Conservation (phyloP, 2,797 vertebrate species). For the Intellagama lesueurii region DNA sequence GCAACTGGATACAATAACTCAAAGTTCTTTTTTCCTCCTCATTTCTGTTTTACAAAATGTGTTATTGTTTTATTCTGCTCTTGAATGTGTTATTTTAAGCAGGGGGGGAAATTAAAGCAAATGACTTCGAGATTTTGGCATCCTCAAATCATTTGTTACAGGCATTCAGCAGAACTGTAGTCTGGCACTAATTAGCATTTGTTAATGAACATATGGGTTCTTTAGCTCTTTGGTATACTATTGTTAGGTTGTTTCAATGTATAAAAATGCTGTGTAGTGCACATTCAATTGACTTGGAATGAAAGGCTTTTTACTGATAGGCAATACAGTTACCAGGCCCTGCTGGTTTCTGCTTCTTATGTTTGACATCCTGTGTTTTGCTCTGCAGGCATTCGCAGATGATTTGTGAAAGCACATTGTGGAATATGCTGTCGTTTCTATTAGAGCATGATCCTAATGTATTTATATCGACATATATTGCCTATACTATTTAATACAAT, state of each 20-base stretch:
- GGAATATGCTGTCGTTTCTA: background rate
- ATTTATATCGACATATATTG: background rate
- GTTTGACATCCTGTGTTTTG: background rate
- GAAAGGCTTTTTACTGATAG: constrained; percentile 5
- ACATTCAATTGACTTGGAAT: constrained; percentile 4
- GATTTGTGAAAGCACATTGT: background rate
- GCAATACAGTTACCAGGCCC: background rate
- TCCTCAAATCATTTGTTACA: constrained; percentile 9
- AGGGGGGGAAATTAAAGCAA: background rate
- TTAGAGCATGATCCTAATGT: background rate
- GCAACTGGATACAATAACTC: background rate
- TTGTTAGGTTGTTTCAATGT: constrained; percentile 17
- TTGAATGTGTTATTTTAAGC: constrained; percentile 1
- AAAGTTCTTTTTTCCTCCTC: background rate
- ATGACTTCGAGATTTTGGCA: constrained; percentile 2
- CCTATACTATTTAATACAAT: background rate
- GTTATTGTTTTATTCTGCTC: background rate
- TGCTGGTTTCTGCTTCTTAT: background rate
- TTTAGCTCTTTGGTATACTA: constrained; percentile 12
- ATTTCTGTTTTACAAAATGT: background rate
- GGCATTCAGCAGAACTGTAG: constrained; percentile 20
- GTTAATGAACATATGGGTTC: constrained; percentile 27
- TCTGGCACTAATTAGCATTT: constrained; percentile 1
- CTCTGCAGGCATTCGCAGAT: background rate
- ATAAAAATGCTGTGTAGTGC: constrained; percentile 10